phyloP scores from a whole-genome alignment of 2,797 vertebrate genomes.

The Jordanella pulchra region DNA sequence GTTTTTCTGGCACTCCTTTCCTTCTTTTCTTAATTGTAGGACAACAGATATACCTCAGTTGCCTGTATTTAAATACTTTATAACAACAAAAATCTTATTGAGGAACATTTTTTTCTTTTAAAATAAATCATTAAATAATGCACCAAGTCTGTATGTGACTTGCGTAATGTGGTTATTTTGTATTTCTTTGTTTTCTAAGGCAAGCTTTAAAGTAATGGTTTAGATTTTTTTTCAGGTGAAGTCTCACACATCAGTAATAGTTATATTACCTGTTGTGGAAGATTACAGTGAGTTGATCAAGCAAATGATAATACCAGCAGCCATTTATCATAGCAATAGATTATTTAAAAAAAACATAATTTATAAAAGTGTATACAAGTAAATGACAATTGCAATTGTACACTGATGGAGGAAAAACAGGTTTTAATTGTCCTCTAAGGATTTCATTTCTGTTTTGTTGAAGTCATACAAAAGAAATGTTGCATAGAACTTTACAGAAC shows the following conservation, averaged over 20 bases:
- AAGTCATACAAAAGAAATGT: background rate
- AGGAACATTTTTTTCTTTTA: conserved; percentile 58
- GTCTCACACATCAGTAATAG: too few relatives aligned
- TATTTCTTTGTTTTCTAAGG: conserved; percentile 4
- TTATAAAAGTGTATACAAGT: background rate
- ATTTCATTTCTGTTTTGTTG: background rate
- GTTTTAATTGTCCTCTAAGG: background rate
- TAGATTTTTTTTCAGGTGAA: too few relatives aligned
- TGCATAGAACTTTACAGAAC: background rate
- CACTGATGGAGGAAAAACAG: too few relatives aligned
- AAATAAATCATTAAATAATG: conserved; percentile 78
- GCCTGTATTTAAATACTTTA: conserved; percentile 84
- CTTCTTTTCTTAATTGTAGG: conserved; percentile 40
- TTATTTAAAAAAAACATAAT: too few relatives aligned
- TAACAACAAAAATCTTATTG: conserved; percentile 74
- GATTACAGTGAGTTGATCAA: background rate
- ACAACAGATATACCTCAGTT: conserved; percentile 83
- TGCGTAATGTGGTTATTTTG: conserved; percentile 8
- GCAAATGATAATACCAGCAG: background rate
- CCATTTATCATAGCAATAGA: too few relatives aligned
- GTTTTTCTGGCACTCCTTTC: conserved; percentile 20
- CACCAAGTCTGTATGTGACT: conserved; percentile 20
- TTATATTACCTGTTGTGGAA: background rate
- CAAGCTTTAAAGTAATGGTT: background rate
- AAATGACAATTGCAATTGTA: too few relatives aligned